Percentiles rank a stretch among this genome's conserved stretches.
Evolutionary conservation across 2,113 vertebrate species (phyloP).

Genomic region (Hippocampus barbouri): DNA sequence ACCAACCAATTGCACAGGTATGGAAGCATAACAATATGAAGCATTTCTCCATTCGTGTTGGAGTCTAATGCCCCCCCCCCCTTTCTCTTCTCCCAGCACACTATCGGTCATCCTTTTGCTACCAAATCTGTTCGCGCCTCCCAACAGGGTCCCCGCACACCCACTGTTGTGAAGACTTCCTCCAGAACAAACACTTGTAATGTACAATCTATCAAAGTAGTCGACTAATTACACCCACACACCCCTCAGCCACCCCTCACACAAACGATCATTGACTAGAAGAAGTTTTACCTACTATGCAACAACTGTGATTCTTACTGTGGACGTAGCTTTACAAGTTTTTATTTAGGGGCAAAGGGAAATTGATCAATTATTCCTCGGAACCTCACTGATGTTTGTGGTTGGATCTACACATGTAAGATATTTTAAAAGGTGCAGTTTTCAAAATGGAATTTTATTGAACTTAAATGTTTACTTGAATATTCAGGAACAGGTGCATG

Average conservation of each 20-base stretch:
- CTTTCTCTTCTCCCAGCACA: slow-evolving; percentile 74
- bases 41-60: neutral
- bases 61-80: neutral
- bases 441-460: slow-evolving; percentile 14
- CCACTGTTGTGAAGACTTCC: slow-evolving; percentile 61
- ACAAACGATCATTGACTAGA: neutral
- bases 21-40: neutral
- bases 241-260: neutral
- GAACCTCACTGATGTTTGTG: neutral
- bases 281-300: slow-evolving; percentile 18
- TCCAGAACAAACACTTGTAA: slow-evolving; percentile 70
- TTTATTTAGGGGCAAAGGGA: neutral
- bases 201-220: slow-evolving; percentile 87
- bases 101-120: slow-evolving; percentile 84
- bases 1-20: slow-evolving; percentile 91
- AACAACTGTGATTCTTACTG: slow-evolving; percentile 6
- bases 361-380: neutral
- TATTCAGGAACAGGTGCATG: neutral
- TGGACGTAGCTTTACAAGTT: neutral
- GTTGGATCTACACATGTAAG: neutral
- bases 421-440: neutral
- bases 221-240: slow-evolving; percentile 72
- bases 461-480: neutral
- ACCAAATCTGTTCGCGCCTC: slow-evolving; percentile 84
- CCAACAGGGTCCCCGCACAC: slow-evolving; percentile 64